Evolutionary conservation across 2,888 invertebrate species (phyloP), one percentile per base, ranked within the genome.

Genomic region (Ceriagrion tenellum): DNA sequence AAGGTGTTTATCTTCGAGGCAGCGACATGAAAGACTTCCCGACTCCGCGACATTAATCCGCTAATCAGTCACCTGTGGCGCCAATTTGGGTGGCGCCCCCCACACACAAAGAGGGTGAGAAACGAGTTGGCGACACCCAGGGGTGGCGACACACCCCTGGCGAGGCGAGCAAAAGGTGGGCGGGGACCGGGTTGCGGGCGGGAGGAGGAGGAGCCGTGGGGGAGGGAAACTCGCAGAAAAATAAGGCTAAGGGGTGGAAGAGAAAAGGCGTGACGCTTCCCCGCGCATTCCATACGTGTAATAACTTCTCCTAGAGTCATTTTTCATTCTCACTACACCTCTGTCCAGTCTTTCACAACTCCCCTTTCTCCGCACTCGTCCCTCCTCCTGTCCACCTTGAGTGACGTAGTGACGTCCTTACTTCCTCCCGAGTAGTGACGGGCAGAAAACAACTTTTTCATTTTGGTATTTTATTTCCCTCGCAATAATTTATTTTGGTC

Each of bases 271-370:
- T 26, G 69, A 69, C 59, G 69, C 26, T 69, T 69, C 23, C n/a
- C 55, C 89, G 89, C 47, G 47, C 93, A 93, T 93, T 93, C 93
- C 93, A 93, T 74, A 20, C 93, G 55, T 93, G 47, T 93, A 93
- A 93, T 93, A 93, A 93, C 93, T 63, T 69, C 59, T 55, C 16
- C 59, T 16, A 2, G 93, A 74, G 69, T 74, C 47, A 69, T 47
- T 93, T 93, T 93, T 93, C 69, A 93, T 93, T 47, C 69, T n/a
- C n/a, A 47, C 55, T 0, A 47, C 90, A 56, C 23, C 23, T 35
- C 20, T 47, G 35, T 91, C 35, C 47, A 47, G 8, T n/a, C 69
- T 8, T 69, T n/a, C 69, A 20, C 69, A 26, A 26, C 69, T 26
- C 26, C 69, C 59, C 59, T 8, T 20, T 69, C 26, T 69, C 69